Percentiles rank a stretch among this genome's conserved stretches.
phyloP scores from a whole-genome alignment of 2,888 invertebrate genomes.

The Augiades crinisus region DNA sequence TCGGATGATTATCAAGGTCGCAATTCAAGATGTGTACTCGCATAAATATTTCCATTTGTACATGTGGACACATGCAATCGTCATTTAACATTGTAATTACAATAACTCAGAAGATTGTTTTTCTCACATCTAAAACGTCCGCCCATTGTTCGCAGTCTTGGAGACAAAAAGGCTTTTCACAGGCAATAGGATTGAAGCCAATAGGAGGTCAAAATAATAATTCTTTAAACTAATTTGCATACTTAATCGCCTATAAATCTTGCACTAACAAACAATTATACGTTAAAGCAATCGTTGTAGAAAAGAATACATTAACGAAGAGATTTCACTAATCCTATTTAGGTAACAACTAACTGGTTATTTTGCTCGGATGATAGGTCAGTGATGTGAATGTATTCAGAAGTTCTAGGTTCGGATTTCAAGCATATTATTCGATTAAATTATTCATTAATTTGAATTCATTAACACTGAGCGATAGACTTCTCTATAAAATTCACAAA shows the following conservation, averaged over 20 bases:
- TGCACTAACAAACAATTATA: slow-evolving; percentile 9
- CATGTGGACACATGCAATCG: slow-evolving; percentile 34
- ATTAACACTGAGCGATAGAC: too few species aligned
- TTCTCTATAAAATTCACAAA: too few species aligned
- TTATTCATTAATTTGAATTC: too few species aligned
- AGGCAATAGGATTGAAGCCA: slow-evolving; percentile 30
- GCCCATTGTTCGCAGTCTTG: slow-evolving; percentile 55
- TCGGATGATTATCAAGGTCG: slow-evolving; percentile 52
- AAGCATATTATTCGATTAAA: too few species aligned
- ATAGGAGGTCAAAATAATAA: slow-evolving; percentile 26
- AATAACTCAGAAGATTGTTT: slow-evolving; percentile 44
- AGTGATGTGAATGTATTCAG: too few species aligned
- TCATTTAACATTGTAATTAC: slow-evolving; percentile 39
- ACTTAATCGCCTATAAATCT: slow-evolving; percentile 22
- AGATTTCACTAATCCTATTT: slow-evolving; percentile 1
- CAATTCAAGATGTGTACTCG: slow-evolving; percentile 15
- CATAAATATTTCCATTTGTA: slow-evolving; percentile 27
- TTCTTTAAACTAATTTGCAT: slow-evolving; percentile 23
- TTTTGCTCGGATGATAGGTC: too few species aligned
- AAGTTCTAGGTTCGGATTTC: too few species aligned
- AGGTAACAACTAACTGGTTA: too few species aligned
- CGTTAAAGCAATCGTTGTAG: slow-evolving; percentile 9
- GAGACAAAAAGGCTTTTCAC: slow-evolving; percentile 32
- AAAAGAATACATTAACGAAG: slow-evolving; percentile 4
- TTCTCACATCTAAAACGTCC: slow-evolving; percentile 64